Evolutionary conservation across 2,797 vertebrate species (phyloP), one percentile per base, ranked within the genome.

Genomic region (Pagetopsis macropterus): DNA sequence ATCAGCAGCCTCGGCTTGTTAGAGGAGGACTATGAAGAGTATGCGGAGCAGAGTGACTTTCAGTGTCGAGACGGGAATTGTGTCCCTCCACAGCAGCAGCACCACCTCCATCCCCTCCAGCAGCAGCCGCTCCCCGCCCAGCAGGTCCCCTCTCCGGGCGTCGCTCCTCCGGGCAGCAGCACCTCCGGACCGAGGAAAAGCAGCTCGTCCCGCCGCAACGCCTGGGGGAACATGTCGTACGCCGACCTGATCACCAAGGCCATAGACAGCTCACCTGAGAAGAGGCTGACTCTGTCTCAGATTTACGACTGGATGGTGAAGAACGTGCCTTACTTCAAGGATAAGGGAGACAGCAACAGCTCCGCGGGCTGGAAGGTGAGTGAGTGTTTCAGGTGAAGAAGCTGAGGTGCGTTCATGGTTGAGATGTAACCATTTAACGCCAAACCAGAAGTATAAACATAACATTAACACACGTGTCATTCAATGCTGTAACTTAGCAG

Each of bases 281-380:
- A 98, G 94, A 93, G 98, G 37, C 96, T 99, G 81, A 99, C 98
- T 0, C 92, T 99, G 82, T 97, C 97, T 15, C 98, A 98, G 95
- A 98, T 99, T 77, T 99, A 99, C 91, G 97, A 99, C 92, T 98
- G 98, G 97, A 99, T 99, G 98, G 98, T 98, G 74, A 97, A 97
- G 93, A 97, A 94, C 40, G 97, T 98, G 14, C 96, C 98, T 21
- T 99, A 98, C 93, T 99, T 99, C 94, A 99, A 98, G 88, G 98
- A 99, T 84, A 99, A 99, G 89, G 97, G 97, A 17, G 98, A 99
- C 95, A 99, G 96, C 88, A 99, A 98, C 93, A 99, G 97, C 85
- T 98, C 97, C 0, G 98, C 98, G 1, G 97, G 98, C 17, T 99
- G 98, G 97, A 99, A 99, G 97, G 98, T 98, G 89, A 95, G 92